Base-by-base conservation (phyloP, 2,797 vertebrate genomes). In the Hipposideros larvatus region DNA sequence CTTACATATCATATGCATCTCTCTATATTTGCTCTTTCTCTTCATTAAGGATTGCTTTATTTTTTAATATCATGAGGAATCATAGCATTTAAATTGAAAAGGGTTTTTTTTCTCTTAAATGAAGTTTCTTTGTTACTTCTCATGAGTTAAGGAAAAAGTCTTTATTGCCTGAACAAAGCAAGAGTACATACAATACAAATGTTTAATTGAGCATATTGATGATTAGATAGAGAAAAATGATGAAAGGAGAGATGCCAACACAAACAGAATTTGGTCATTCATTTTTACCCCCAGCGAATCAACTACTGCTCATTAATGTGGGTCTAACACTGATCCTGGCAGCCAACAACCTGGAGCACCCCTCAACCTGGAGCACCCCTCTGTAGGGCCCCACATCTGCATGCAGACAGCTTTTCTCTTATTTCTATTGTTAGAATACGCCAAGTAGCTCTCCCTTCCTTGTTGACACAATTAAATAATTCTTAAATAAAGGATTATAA, bases 401-500 rank as follows among this genome's bases (percentile, higher is more conserved):
- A 66, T 68, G 74, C 46, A 37, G 86, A 87, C 70, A 89, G 73
- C 61, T 48, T 80, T 91, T 92, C 94, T 74, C 65, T 96, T 92
- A 68, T 97, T 98, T 97, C n/a, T 48, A 22, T 77, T 96, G 77
- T 34, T 21, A 7, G 83, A 96, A 68, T 16, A 94, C 48, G 96
- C 53, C 55, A 95, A 97, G 93, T 26, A 78, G 71, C 34, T 83
- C 31, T 87, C 70, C 97, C 89, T 96, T 31, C 53, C 55, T 74
- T 13, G 43, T 48, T 19, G 18, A 74, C 91, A 95, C 16, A 96
- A 84, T 94, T 90, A 96, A 82, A 15, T 57, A 93, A 89, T 26
- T 96, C 83, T 91, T 92, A 82, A 97, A 97, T 3, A 1, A 98
- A 96, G 21, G 34, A 86, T 86, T 97, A 92, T 88, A 98, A 97